Conservation (phyloP, 2,888 invertebrate species). For the Ferdinandea cuprea region DNA sequence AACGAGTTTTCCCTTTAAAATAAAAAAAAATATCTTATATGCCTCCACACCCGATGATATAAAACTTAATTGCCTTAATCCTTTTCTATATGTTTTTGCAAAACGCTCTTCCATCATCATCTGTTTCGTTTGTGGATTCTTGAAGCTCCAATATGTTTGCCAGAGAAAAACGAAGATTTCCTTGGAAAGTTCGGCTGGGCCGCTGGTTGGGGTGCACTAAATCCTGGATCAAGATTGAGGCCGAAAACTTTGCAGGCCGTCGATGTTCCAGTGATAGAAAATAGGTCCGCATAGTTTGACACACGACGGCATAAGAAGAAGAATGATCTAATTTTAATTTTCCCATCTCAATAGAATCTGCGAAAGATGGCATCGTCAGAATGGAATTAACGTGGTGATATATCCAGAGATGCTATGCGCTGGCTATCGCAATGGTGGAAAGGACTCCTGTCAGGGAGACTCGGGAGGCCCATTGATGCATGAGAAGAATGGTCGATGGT, state of each 20-base stretch:
- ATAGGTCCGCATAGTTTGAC: slow-evolving; percentile 84
- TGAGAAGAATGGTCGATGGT: slow-evolving; percentile 94
- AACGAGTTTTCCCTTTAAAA: slow-evolving; percentile 63
- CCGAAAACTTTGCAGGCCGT: slow-evolving; percentile 96
- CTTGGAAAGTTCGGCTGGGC: slow-evolving; percentile 96
- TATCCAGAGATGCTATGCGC: slow-evolving; percentile 98
- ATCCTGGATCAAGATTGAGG: slow-evolving; percentile 91
- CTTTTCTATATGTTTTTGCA: slow-evolving; percentile 31
- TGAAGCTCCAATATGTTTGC: slow-evolving; percentile 93
- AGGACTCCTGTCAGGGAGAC: slow-evolving; percentile 86
- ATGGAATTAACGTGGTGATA: slow-evolving; percentile 87
- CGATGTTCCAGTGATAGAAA: slow-evolving; percentile 96
- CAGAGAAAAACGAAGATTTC: slow-evolving; percentile 94
- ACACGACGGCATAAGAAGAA: neutral
- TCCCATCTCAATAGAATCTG: slow-evolving; percentile 82
- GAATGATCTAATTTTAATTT: no score
- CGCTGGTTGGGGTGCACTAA: slow-evolving; percentile 96
- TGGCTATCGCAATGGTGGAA: slow-evolving; percentile 93
- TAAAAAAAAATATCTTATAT: no score
- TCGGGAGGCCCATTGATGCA: slow-evolving; percentile 94
- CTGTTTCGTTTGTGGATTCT: neutral
- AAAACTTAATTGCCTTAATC: slow-evolving; percentile 29
- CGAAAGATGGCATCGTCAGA: slow-evolving; percentile 87
- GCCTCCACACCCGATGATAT: neutral
- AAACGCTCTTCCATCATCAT: neutral